Conservation (phyloP, 64 coral and sea anemone species). For the Acropora yongei region DNA sequence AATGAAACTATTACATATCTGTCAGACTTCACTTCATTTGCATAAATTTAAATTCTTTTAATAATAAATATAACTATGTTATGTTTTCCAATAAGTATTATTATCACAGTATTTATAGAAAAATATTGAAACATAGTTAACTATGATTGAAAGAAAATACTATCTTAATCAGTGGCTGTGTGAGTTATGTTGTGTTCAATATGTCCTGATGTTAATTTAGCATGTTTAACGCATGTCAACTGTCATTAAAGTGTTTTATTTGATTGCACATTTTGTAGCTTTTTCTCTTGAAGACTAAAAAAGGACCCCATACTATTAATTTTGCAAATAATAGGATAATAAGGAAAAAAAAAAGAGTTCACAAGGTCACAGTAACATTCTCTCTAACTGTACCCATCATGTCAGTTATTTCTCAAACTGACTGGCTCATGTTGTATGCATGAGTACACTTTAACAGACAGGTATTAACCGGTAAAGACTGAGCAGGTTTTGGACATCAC, state of each 20-base stretch:
- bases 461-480: no score
- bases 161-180: background rate
- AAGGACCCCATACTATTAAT: no score
- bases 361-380: no score
- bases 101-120: constrained; percentile 16
- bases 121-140: no score
- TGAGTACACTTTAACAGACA: no score
- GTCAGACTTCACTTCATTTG: background rate
- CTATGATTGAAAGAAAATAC: background rate
- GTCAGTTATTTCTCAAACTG: no score
- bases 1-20: background rate
- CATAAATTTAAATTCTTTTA: no score
- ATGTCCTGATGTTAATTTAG: background rate
- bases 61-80: background rate
- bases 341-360: no score
- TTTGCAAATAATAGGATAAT: no score
- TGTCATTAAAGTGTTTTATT: constrained; percentile 42
- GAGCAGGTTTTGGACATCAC: no score
- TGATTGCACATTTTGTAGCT: background rate
- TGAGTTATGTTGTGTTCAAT: background rate
- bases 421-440: no score
- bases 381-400: no score
- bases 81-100: background rate
- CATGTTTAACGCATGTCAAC: constrained; percentile 1
- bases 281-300: background rate